Conservation (phyloP, 1,140 invertebrate species). For the Mya arenaria region DNA sequence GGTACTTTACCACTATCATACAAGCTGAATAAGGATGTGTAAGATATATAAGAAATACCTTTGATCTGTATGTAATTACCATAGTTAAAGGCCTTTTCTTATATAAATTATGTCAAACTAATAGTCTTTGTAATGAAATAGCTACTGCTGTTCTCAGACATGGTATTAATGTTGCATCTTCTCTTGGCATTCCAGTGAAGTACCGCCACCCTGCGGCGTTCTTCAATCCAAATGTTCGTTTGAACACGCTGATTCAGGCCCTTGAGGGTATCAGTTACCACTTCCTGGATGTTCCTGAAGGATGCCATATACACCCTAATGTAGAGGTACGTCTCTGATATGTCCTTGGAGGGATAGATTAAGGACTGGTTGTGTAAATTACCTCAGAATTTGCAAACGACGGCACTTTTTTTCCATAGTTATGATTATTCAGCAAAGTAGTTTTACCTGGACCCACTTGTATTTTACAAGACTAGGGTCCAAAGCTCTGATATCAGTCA, state of each 20-base stretch:
- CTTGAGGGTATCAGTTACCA: constrained; percentile 75
- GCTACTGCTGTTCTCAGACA: neutral
- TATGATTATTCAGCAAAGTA: neutral
- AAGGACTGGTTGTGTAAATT: neutral
- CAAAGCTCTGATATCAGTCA: too few relatives aligned
- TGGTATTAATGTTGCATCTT: neutral
- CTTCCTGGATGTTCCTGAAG: constrained; percentile 78
- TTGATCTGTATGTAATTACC: too few relatives aligned
- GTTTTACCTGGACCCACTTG: too few relatives aligned
- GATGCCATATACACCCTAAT: constrained; percentile 78
- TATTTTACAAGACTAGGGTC: too few relatives aligned
- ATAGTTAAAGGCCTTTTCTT: too few relatives aligned
- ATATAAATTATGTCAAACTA: too few relatives aligned
- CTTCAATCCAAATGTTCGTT: constrained; percentile 76
- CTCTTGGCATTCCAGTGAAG: constrained; percentile 78
- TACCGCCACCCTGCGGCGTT: constrained; percentile 78
- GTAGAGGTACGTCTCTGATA: constrained; percentile 76
- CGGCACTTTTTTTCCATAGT: neutral
- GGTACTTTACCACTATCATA: too few relatives aligned
- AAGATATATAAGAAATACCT: too few relatives aligned
- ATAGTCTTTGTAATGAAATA: neutral
- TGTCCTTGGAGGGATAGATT: neutral
- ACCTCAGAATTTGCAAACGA: neutral
- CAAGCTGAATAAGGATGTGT: too few relatives aligned
- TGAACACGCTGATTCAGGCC: constrained; percentile 76